phyloP scores from a whole-genome alignment of 2,113 vertebrate species.

The Phylloscopus trochiloides region DNA sequence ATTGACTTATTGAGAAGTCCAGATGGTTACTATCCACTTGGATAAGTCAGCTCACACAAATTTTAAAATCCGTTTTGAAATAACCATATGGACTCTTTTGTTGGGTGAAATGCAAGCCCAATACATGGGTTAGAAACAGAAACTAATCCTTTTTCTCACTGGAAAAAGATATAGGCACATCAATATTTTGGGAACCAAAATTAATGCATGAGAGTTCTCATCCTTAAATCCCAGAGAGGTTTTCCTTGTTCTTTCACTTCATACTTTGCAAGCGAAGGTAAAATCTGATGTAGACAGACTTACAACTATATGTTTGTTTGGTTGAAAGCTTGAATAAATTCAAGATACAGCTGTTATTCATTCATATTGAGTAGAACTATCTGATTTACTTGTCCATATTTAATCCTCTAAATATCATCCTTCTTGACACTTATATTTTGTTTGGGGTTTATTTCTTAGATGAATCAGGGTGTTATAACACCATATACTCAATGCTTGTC shows the following conservation, averaged over 20 bases:
- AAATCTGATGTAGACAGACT: not conserved
- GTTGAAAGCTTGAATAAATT: not conserved
- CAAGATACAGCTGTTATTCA: not conserved
- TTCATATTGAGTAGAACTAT: not conserved
- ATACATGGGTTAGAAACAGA: not conserved
- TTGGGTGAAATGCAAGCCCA: not conserved
- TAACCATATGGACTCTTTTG: not conserved
- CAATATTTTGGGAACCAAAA: not conserved
- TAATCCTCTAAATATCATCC: not conserved
- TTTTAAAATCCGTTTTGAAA: constrained; percentile 37
- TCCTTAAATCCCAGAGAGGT: not conserved
- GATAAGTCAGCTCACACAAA: not conserved
- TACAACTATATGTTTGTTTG: not conserved
- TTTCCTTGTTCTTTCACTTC: not conserved
- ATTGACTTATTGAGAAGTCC: constrained; percentile 36
- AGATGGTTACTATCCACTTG: constrained; percentile 26
- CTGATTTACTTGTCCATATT: not conserved
- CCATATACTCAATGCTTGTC: not conserved
- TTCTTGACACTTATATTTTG: not conserved
- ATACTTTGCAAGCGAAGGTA: not conserved
- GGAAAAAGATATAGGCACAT: not conserved
- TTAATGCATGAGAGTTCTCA: not conserved
- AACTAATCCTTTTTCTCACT: not conserved
- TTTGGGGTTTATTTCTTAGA: not conserved
- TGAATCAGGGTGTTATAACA: not conserved